These are phyloP conservation scores for Hyppa rectilinea DNA, from an alignment of 2,888 invertebrate species.

Conservation along the genomic window DNA sequence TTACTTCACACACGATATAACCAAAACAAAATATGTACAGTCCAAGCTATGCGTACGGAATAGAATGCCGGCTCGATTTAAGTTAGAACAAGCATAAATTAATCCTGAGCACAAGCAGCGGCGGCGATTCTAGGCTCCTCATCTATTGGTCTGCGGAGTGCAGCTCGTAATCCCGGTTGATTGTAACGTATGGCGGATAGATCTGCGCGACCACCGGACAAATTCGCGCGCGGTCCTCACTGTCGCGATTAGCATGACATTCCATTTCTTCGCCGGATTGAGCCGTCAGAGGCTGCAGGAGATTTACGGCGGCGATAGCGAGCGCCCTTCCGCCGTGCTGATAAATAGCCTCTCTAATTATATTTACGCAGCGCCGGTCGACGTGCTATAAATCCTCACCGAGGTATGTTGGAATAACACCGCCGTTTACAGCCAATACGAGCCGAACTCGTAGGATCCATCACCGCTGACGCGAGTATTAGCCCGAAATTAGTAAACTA, in stretches of 20 bases:
- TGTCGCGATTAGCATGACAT: conserved; percentile 76
- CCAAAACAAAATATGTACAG: conserved; percentile 67
- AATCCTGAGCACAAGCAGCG: conserved; percentile 10
- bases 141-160: conserved; percentile 33
- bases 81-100: conserved; percentile 47
- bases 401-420: conserved; percentile 85
- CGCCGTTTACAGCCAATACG: conserved; percentile 79
- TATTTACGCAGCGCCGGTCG: conserved; percentile 89
- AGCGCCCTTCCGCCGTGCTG: conserved; percentile 88
- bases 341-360: conserved; percentile 90
- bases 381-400: conserved; percentile 85
- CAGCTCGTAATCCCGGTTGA: conserved; percentile 65
- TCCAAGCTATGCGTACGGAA: conserved; percentile 17
- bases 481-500: conserved; percentile 78
- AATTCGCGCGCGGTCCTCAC: conserved; percentile 71
- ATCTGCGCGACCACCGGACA: conserved; percentile 68
- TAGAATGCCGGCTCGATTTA: conserved; percentile 35
- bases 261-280: conserved; percentile 85
- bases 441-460: conserved; percentile 76
- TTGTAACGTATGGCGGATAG: conserved; percentile 78
- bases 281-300: conserved; percentile 84
- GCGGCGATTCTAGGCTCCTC: conserved; percentile 17
- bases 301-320: conserved; percentile 87
- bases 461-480: conserved; percentile 80
- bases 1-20: conserved; percentile 68